phyloP scores from a whole-genome alignment of 2,888 invertebrate species.

The Chloroclystis v-ata region DNA sequence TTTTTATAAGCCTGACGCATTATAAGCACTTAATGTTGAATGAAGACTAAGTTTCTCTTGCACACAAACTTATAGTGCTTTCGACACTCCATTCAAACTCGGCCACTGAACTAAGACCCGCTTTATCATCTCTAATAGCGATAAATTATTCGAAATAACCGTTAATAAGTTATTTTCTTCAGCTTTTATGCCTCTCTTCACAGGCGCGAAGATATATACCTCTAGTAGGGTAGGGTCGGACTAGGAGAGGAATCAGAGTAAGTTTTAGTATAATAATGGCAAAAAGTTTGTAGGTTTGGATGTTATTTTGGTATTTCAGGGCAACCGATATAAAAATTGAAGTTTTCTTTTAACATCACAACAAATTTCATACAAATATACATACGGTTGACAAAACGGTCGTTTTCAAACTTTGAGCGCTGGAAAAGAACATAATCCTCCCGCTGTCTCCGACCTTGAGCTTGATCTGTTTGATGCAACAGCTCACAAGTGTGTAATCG shows the following conservation, averaged over 20 bases:
- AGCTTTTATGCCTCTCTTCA: conserved; percentile 27
- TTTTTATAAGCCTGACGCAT: not conserved
- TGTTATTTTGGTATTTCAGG: too few relatives aligned
- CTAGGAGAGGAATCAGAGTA: conserved; percentile 14
- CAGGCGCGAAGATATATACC: conserved; percentile 27
- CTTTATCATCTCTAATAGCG: conserved; percentile 18
- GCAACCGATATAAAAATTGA: too few relatives aligned
- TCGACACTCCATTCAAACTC: conserved; percentile 9
- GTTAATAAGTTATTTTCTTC: conserved; percentile 30
- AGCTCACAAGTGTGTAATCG: too few relatives aligned
- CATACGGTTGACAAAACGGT: too few relatives aligned
- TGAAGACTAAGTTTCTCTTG: not conserved
- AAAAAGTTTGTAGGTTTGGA: too few relatives aligned
- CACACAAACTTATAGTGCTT: conserved; percentile 5
- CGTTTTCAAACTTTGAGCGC: too few relatives aligned
- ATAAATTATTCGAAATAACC: conserved; percentile 31
- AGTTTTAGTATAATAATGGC: too few relatives aligned
- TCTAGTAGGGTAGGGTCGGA: conserved; percentile 16
- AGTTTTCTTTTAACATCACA: too few relatives aligned
- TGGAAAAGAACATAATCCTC: too few relatives aligned
- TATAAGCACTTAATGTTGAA: not conserved
- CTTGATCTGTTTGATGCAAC: too few relatives aligned
- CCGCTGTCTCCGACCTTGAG: too few relatives aligned
- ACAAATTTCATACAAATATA: too few relatives aligned
- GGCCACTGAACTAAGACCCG: conserved; percentile 9